A percentile compares a stretch with the other conserved stretches of the same genome.
These are phyloP conservation scores for Cataglyphis hispanica DNA, from an alignment of 1,140 invertebrate genomes.

Conservation along the genomic window DNA sequence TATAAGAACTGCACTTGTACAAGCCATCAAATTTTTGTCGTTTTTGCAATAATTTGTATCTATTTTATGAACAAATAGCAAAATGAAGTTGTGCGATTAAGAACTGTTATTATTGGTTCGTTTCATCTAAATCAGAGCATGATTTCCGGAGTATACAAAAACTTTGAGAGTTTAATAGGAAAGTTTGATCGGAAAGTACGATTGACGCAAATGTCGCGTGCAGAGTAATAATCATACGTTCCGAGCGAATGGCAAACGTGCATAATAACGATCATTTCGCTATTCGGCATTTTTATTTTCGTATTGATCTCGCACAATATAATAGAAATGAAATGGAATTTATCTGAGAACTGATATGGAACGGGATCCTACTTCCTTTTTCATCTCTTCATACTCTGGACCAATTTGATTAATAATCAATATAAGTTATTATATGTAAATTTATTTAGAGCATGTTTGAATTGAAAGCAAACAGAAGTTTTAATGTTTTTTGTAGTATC, in stretches of 20 bases:
- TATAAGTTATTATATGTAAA: conserved; percentile 24
- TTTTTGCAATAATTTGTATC: neutral
- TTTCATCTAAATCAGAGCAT: neutral
- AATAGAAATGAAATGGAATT: conserved; percentile 58
- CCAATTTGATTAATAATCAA: conserved; percentile 53
- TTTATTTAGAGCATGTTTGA: conserved; percentile 22
- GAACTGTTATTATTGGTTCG: neutral
- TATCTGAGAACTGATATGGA: conserved; percentile 24
- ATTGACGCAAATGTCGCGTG: neutral
- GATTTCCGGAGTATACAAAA: neutral
- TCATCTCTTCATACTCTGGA: neutral
- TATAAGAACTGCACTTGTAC: neutral
- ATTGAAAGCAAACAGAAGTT: conserved; percentile 17
- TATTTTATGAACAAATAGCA: neutral
- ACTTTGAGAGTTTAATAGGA: neutral
- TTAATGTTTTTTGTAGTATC: neutral
- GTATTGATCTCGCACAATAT: conserved; percentile 19
- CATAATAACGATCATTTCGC: neutral
- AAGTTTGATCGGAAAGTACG: conserved; percentile 8
- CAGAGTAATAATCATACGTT: neutral
- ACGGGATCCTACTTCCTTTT: neutral
- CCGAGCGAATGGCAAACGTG: neutral
- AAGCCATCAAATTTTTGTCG: neutral
- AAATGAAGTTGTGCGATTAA: neutral
- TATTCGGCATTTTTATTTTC: conserved; percentile 50